These are phyloP conservation scores for Mus spicilegus DNA, from an alignment of 2,113 vertebrate species.

Conservation along the genomic window DNA sequence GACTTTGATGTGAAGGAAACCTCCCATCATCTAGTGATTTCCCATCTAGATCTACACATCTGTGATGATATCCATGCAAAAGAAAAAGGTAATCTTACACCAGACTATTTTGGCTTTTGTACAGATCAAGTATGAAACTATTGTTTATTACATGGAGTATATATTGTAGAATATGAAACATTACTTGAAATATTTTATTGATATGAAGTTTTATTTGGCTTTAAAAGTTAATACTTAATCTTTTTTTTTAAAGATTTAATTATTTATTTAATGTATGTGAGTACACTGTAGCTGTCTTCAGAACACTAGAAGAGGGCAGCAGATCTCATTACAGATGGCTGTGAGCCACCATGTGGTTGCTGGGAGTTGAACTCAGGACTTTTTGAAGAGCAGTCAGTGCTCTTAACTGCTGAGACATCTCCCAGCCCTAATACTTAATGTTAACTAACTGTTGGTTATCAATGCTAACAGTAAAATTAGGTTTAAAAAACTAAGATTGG, in stretches of 20 bases:
- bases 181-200: constrained; percentile 47
- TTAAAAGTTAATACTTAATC: neutral
- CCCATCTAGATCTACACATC: constrained; percentile 97
- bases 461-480: constrained; percentile 20
- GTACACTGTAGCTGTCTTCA: too few species aligned
- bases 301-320: too few species aligned
- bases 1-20: constrained; percentile 96
- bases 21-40: constrained; percentile 97
- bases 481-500: neutral
- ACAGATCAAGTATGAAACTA: constrained; percentile 28
- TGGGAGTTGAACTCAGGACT: too few species aligned
- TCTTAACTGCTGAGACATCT: too few species aligned
- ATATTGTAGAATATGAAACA: neutral
- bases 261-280: too few species aligned
- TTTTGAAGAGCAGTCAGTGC: too few species aligned
- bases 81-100: constrained; percentile 92
- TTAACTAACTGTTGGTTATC: constrained; percentile 6
- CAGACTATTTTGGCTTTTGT: neutral
- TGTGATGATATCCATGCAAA: constrained; percentile 97
- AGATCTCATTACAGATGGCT: too few species aligned
- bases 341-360: too few species aligned
- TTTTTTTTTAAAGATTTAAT: neutral
- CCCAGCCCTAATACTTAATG: neutral
- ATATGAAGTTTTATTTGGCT: constrained; percentile 55
- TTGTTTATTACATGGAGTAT: constrained; percentile 5